Conservation (phyloP, 2,113 vertebrate species). For the Sceloporus undulatus region DNA sequence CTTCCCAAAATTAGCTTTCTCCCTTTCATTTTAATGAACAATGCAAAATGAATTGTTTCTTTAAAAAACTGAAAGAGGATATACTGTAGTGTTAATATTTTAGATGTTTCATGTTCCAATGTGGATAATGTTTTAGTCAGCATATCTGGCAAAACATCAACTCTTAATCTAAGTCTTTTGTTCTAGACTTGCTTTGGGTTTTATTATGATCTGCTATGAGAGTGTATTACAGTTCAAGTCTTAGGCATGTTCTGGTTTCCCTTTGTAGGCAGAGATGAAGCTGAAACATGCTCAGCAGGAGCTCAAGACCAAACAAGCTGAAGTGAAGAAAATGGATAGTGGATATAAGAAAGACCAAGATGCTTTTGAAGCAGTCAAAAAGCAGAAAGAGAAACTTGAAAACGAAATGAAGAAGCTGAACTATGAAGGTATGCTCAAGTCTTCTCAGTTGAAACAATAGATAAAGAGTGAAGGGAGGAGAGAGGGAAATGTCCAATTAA, state of each 20-base stretch:
- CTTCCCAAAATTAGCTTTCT: background rate
- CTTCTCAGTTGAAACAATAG: background rate
- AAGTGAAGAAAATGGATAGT: conserved; percentile 91
- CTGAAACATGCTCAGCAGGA: conserved; percentile 90
- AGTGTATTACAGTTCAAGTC: background rate
- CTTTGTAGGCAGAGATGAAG: conserved; percentile 90
- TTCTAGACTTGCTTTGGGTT: background rate
- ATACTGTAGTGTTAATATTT: background rate
- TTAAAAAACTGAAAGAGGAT: background rate
- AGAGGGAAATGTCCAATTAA: background rate
- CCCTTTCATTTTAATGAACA: background rate
- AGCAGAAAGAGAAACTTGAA: conserved; percentile 83
- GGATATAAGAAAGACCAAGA: conserved; percentile 89
- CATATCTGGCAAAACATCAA: background rate
- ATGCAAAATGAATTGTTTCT: background rate
- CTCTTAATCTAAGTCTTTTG: background rate
- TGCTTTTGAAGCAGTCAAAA: conserved; percentile 79
- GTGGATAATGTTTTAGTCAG: background rate
- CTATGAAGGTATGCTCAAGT: conserved; percentile 85
- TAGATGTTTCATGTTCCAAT: background rate
- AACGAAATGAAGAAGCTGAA: conserved; percentile 85
- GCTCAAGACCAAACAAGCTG: conserved; percentile 88
- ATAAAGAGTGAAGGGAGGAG: background rate
- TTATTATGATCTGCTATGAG: background rate
- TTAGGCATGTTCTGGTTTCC: conserved; percentile 20